Conservation (phyloP, 2,113 vertebrate genomes). For the Martes martes region DNA sequence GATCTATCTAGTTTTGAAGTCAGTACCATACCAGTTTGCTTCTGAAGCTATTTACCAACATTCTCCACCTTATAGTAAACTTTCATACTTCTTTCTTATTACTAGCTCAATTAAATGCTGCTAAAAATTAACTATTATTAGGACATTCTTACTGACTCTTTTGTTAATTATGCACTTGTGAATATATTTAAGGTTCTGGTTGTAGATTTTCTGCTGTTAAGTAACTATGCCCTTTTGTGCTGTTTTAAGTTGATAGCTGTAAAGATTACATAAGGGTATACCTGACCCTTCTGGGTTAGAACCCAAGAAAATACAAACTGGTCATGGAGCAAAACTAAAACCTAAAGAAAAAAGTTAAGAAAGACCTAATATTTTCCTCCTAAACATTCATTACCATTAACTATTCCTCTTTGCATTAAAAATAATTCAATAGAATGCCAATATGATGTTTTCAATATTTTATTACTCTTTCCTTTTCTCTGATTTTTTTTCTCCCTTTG, state of each 20-base stretch:
- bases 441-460: conserved; percentile 74
- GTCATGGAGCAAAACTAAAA: background rate
- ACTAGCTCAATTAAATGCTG: background rate
- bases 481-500: conserved; percentile 67
- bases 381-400: conserved; percentile 56
- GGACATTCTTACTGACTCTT: background rate
- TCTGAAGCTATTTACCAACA: background rate
- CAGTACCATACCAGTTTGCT: background rate
- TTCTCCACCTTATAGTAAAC: background rate
- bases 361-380: conserved; percentile 38
- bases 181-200: conserved; percentile 16
- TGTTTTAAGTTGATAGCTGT: background rate
- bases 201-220: background rate
- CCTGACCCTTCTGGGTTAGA: background rate
- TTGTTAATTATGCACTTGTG: background rate
- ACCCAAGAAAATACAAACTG: background rate
- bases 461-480: conserved; percentile 66
- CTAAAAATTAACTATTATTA: background rate
- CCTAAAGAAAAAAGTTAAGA: background rate
- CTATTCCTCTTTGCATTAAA: conserved; percentile 63
- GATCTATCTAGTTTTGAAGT: background rate
- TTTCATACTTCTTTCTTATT: background rate
- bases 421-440: conserved; percentile 62
- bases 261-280: background rate
- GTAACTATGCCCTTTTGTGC: background rate